These are phyloP conservation scores for Dasyprocta punctata DNA, from an alignment of 2,113 vertebrate genomes.

Conservation along the genomic window DNA sequence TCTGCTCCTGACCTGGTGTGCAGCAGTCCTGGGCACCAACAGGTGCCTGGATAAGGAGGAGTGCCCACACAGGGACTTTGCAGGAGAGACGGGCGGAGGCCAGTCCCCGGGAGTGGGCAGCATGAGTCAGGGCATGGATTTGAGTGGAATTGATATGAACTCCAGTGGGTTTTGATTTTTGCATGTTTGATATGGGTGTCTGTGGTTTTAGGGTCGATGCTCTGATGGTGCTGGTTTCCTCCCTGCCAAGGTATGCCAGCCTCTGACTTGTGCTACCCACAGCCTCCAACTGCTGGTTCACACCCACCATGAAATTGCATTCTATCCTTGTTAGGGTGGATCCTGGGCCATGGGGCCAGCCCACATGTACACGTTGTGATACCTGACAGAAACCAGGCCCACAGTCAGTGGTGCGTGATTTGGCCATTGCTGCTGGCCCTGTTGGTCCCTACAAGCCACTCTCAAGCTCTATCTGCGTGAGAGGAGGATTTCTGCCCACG, in stretches of 20 bases:
- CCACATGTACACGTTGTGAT: too few relatives aligned
- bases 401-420: not conserved
- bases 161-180: not conserved
- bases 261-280: not conserved
- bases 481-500: not conserved
- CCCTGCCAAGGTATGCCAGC: not conserved
- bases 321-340: not conserved
- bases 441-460: too few relatives aligned
- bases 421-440: too few relatives aligned
- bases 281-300: not conserved
- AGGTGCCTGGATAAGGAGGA: not conserved
- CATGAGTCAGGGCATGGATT: rapidly evolving
- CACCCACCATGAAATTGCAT: not conserved
- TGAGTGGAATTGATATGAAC: not conserved
- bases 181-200: not conserved
- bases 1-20: not conserved
- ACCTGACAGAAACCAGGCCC: not conserved
- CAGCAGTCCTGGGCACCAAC: not conserved
- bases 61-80: not conserved
- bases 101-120: not conserved
- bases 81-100: not conserved
- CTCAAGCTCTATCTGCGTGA: not conserved
- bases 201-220: not conserved
- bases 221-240: too few relatives aligned
- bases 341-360: rapidly evolving